Percentiles rank a stretch among this genome's conserved stretches.
phyloP scores from a whole-genome alignment of 2,888 invertebrate genomes.

The Clunio marinus region DNA sequence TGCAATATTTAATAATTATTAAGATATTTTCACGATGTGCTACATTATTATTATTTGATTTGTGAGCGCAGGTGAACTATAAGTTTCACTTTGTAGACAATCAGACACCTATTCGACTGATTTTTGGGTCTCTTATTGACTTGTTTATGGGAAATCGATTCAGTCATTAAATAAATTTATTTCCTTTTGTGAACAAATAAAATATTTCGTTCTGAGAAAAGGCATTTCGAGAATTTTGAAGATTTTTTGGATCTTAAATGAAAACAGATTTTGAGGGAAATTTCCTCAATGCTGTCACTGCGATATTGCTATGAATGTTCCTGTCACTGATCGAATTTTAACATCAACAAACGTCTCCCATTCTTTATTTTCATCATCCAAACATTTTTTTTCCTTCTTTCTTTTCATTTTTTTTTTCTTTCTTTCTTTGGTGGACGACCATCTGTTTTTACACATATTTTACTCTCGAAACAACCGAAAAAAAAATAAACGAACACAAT shows the following conservation, averaged over 20 bases:
- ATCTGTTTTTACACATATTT: constrained; percentile 38
- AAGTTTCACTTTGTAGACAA: background rate
- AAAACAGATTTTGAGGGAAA: background rate
- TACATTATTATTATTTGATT: too few species aligned
- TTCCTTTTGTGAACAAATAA: constrained; percentile 7
- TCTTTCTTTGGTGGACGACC: constrained; percentile 13
- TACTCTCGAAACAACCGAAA: background rate
- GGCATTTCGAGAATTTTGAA: background rate
- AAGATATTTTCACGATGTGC: background rate
- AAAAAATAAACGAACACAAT: constrained; percentile 1
- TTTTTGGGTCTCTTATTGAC: background rate
- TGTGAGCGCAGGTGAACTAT: constrained; percentile 6
- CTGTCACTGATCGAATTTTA: background rate
- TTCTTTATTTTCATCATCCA: too few species aligned
- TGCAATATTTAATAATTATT: too few species aligned
- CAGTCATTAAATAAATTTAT: constrained; percentile 18
- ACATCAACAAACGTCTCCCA: constrained; percentile 14
- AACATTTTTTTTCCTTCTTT: background rate
- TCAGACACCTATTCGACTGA: background rate
- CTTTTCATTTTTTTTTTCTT: background rate
- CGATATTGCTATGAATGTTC: background rate
- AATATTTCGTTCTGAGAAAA: constrained; percentile 4
- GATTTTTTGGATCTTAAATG: background rate
- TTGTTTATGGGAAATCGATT: constrained; percentile 14
- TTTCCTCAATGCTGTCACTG: background rate